Conservation (phyloP, 2,797 vertebrate genomes). For the Oryzias dopingdopingensis region DNA sequence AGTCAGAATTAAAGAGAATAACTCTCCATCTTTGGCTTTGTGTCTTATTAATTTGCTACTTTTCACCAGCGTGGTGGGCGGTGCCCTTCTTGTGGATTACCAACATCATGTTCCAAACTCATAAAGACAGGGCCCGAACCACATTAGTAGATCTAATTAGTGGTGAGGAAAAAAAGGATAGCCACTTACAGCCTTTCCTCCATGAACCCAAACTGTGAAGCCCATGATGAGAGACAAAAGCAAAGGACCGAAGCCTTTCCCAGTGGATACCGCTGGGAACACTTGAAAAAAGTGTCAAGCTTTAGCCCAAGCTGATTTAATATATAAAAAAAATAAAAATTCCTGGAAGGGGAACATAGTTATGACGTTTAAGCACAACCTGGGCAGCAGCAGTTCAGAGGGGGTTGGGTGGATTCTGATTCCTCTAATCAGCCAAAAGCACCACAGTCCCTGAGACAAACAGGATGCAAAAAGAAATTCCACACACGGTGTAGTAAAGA, state of each 20-base stretch:
- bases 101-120: conserved; percentile 34
- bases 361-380: conserved; percentile 21
- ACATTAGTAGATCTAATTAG: conserved; percentile 64
- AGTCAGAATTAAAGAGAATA: conserved; percentile 23
- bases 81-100: conserved; percentile 57
- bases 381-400: conserved; percentile 17
- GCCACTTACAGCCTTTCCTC: conserved; percentile 30
- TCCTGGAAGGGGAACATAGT: conserved; percentile 16
- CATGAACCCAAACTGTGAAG: conserved; percentile 27
- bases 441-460: conserved; percentile 53
- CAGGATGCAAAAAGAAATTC: conserved; percentile 62
- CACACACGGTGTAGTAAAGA: conserved; percentile 11
- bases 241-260: not conserved
- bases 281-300: no score
- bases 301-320: not conserved
- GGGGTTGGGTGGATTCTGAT: conserved; percentile 45
- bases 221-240: conserved; percentile 18
- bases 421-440: conserved; percentile 72
- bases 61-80: conserved; percentile 41
- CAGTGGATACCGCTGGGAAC: not conserved
- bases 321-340: not conserved
- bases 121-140: conserved; percentile 57
- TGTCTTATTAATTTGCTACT: conserved; percentile 47
- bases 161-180: conserved; percentile 33
- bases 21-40: conserved; percentile 15